Conservation (phyloP, 2,797 vertebrate genomes). For the Acrossocheilus fasciatus region DNA sequence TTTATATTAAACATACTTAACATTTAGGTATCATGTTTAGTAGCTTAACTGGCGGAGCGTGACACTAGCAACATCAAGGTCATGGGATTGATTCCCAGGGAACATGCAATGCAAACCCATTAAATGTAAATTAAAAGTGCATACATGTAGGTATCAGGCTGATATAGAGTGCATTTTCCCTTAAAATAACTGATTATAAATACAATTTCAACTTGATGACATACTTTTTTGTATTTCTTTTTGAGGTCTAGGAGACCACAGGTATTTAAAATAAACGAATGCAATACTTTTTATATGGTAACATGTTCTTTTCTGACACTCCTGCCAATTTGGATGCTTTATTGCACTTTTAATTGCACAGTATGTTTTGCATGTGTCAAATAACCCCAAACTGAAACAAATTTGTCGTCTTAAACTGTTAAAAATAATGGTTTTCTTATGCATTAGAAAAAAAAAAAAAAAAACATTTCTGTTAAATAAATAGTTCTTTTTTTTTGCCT, state of each 20-base stretch:
- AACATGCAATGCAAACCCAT: background rate
- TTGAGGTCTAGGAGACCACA: background rate
- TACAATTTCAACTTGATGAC: background rate
- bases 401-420: background rate
- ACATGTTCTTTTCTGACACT: background rate
- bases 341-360: background rate
- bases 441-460: background rate
- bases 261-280: background rate
- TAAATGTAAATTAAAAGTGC: background rate
- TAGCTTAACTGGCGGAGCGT: background rate
- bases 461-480: background rate
- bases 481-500: background rate
- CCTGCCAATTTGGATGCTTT: background rate
- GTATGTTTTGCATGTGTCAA: background rate
- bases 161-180: background rate
- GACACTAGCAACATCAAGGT: background rate
- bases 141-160: background rate
- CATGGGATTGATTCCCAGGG: background rate
- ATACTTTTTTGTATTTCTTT: background rate
- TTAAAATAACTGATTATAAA: background rate
- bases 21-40: background rate
- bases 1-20: background rate
- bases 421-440: background rate
- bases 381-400: background rate
- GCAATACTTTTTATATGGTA: background rate